Conservation (phyloP, 2,797 vertebrate genomes). For the Hapalemur alaotrensis region DNA sequence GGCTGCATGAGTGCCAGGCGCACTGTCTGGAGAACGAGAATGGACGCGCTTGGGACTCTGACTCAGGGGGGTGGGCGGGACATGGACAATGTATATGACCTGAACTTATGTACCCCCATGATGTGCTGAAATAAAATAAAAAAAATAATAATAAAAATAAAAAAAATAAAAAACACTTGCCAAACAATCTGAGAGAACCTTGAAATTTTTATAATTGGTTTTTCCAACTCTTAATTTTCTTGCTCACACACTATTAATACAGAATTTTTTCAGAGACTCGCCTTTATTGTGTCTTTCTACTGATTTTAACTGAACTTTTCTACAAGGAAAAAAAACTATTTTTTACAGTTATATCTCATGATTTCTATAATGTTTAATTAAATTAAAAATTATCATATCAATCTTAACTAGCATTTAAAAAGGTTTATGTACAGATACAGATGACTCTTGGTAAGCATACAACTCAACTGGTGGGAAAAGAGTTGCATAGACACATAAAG, state of each 20-base stretch:
- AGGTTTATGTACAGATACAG: neutral
- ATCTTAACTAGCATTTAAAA: neutral
- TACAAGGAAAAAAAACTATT: neutral
- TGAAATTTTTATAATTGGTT: constrained; percentile 9
- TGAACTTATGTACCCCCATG: too few species aligned
- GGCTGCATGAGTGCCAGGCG: too few species aligned
- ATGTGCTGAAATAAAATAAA: too few species aligned
- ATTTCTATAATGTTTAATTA: constrained; percentile 27
- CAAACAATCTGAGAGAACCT: neutral
- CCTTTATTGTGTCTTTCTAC: neutral
- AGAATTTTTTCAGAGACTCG: neutral
- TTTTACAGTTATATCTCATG: neutral
- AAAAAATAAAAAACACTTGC: neutral
- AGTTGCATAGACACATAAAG: neutral
- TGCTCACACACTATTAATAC: neutral
- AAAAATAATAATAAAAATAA: too few species aligned
- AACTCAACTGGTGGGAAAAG: neutral
- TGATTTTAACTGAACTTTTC: neutral
- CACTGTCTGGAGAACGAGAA: too few species aligned
- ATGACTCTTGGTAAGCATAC: neutral
- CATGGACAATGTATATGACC: too few species aligned
- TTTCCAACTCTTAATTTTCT: neutral
- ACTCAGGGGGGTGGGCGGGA: too few species aligned
- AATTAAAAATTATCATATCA: neutral
- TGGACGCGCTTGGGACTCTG: too few species aligned